phyloP scores from a whole-genome alignment of 1,140 invertebrate species.

The Pogonomyrmex barbatus region DNA sequence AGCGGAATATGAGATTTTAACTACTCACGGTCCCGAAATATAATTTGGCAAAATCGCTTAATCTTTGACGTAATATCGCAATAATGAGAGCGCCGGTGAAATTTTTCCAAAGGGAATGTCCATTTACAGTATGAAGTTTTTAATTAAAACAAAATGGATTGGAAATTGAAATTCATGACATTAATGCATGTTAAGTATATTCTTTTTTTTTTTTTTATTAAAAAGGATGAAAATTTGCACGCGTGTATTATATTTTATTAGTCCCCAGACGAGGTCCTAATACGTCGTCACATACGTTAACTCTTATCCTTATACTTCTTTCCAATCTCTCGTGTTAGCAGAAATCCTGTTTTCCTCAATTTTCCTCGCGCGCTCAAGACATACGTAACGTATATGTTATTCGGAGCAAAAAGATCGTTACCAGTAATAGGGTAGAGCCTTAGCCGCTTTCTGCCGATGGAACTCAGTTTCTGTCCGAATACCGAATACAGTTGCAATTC shows the following conservation, averaged over 20 bases:
- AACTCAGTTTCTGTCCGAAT: constrained; percentile 62
- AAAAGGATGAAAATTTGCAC: neutral
- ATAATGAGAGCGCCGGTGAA: neutral
- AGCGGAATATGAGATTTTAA: constrained; percentile 16
- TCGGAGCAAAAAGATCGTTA: constrained; percentile 72
- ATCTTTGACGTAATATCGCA: constrained; percentile 12
- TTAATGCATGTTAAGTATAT: neutral
- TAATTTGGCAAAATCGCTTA: constrained; percentile 21
- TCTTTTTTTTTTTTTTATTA: neutral
- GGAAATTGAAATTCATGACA: constrained; percentile 10
- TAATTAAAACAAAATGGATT: constrained; percentile 13
- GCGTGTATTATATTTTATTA: neutral
- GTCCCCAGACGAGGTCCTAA: neutral
- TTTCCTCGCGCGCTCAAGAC: constrained; percentile 47
- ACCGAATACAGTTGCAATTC: constrained; percentile 59
- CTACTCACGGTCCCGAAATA: neutral
- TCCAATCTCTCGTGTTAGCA: constrained; percentile 25
- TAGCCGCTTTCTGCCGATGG: constrained; percentile 17
- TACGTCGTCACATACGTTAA: neutral
- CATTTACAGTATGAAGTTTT: constrained; percentile 16
- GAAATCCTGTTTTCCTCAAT: constrained; percentile 35
- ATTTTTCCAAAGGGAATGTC: constrained; percentile 11
- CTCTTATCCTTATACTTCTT: constrained; percentile 16
- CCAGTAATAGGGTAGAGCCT: constrained; percentile 60
- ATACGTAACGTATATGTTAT: constrained; percentile 65